Evolutionary conservation across 2,113 vertebrate genomes (phyloP).

Genomic region (Patagioenas fasciata): DNA sequence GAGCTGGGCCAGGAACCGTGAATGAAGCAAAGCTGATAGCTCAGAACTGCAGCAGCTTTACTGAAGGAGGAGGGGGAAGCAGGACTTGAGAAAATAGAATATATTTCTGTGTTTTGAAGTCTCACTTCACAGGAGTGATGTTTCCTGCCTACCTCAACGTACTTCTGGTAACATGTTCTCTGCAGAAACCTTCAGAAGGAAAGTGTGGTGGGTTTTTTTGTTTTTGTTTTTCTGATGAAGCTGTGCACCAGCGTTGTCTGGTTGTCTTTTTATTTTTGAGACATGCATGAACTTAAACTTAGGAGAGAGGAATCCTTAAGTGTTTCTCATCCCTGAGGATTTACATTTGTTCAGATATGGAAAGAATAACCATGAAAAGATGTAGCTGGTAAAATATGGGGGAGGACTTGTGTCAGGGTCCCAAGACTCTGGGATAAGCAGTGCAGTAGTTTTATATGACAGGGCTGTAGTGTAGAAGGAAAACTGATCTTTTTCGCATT

Average conservation of each 20-base stretch:
- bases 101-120: constrained; percentile 27
- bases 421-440: not conserved
- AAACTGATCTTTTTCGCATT: not conserved
- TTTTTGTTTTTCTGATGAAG: not conserved
- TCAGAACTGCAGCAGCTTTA: not conserved
- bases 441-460: not conserved
- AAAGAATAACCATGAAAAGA: not conserved
- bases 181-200: constrained; percentile 22
- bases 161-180: not conserved
- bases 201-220: rapidly evolving
- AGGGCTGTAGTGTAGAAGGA: not conserved
- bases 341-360: not conserved
- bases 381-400: not conserved
- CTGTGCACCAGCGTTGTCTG: not conserved
- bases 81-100: not conserved
- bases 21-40: constrained; percentile 49
- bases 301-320: not conserved
- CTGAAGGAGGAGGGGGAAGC: not conserved
- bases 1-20: constrained; percentile 17
- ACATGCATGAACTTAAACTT: not conserved
- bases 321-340: not conserved
- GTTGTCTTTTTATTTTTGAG: not conserved
- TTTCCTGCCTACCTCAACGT: not conserved
- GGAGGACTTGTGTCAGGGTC: not conserved
- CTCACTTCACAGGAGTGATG: not conserved